A percentile compares a stretch with the other conserved stretches of the same genome.
Conservation (phyloP, 2,113 vertebrate genomes). For the Falcunculus frontatus region DNA sequence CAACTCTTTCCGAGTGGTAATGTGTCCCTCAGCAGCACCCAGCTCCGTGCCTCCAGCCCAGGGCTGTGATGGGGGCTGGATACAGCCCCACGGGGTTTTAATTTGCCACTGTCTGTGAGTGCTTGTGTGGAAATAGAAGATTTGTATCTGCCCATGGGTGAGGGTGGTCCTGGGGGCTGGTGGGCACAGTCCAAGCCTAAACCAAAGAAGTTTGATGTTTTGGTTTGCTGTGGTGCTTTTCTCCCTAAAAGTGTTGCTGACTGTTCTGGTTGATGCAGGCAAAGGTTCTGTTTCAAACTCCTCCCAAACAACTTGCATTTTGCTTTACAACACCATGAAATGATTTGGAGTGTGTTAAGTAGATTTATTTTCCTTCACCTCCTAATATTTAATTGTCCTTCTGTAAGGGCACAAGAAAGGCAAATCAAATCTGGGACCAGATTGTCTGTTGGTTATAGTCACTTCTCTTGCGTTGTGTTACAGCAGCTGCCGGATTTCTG, state of each 20-base stretch:
- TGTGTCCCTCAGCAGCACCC: neutral
- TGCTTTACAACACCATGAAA: neutral
- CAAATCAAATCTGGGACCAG: neutral
- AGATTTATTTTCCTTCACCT: neutral
- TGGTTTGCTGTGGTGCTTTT: neutral
- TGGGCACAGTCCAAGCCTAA: accelerated
- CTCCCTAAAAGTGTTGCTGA: neutral
- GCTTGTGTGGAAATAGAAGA: neutral
- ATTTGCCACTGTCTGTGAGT: accelerated
- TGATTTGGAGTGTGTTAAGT: neutral
- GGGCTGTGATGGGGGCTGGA: neutral
- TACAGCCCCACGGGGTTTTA: accelerated
- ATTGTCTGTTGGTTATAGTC: neutral
- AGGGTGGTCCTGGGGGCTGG: too few species aligned
- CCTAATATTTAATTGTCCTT: neutral
- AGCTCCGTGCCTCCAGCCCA: accelerated
- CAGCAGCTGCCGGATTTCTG: neutral
- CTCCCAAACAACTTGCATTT: neutral
- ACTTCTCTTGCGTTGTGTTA: neutral
- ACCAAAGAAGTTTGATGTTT: neutral
- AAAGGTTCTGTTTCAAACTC: neutral
- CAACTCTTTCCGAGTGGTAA: neutral
- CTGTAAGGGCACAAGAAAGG: neutral
- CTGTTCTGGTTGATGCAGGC: neutral
- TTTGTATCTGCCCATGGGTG: accelerated